Conservation (phyloP, 30 jellyfish, hydroid and myxozoan species). For the Calvadosia cruxmelitensis region DNA sequence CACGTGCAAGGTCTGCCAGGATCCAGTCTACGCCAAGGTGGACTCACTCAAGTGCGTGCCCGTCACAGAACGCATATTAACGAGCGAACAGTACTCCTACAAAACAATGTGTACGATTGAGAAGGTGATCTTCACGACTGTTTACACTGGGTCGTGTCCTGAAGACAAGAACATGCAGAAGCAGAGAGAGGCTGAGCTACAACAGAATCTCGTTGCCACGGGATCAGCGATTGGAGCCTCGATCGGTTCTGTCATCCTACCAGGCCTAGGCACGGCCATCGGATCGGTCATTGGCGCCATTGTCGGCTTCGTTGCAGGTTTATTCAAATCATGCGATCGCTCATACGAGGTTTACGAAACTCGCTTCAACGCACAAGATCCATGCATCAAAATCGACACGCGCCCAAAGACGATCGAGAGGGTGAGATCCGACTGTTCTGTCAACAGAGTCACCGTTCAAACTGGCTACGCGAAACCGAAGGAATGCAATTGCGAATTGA, state of each 20-base stretch:
- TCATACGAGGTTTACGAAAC: conserved; percentile 19
- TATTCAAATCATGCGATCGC: conserved; percentile 33
- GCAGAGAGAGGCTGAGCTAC: conserved; percentile 6
- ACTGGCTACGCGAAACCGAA: conserved; percentile 19
- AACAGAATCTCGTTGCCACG: conserved; percentile 12
- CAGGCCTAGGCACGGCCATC: conserved; percentile 14
- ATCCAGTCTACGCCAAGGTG: conserved; percentile 18
- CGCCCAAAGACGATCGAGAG: background rate
- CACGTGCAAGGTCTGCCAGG: conserved; percentile 37
- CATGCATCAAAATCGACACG: background rate
- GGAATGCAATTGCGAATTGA: conserved; percentile 20
- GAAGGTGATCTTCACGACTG: conserved; percentile 25
- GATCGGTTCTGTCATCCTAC: conserved; percentile 10
- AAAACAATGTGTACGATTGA: conserved; percentile 11
- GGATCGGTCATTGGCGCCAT: conserved; percentile 13
- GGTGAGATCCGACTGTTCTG: background rate
- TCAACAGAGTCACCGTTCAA: background rate
- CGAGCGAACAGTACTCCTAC: conserved; percentile 12
- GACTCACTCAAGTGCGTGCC: conserved; percentile 27
- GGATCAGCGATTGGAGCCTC: conserved; percentile 33
- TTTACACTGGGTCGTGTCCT: conserved; percentile 38
- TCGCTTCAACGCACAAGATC: background rate
- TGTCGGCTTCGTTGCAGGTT: conserved; percentile 17
- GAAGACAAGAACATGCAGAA: conserved; percentile 6
- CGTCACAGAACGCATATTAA: conserved; percentile 1